A percentile compares a stretch with the other conserved stretches of the same genome.
Evolutionary conservation across 2,113 vertebrate species (phyloP).

Genomic region (Alouatta palliata): DNA sequence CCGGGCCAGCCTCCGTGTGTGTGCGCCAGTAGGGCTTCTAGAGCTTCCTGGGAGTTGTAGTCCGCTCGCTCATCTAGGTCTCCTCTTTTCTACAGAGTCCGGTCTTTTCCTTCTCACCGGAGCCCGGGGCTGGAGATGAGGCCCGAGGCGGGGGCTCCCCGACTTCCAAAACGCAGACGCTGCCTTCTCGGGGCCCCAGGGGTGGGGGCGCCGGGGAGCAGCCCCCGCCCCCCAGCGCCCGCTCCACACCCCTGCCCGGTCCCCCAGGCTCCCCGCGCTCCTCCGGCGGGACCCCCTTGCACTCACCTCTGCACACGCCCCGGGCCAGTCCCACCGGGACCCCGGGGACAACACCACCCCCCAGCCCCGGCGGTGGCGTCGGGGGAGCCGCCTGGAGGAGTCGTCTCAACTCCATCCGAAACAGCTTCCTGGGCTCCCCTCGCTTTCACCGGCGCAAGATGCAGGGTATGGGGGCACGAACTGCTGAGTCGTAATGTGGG

Average conservation of each 20-base stretch:
- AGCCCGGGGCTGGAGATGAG: conserved; percentile 84
- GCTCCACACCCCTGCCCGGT: conserved; percentile 90
- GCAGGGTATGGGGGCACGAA: conserved; percentile 85
- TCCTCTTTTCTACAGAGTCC: conserved; percentile 88
- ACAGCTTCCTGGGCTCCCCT: conserved; percentile 94
- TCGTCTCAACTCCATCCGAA: conserved; percentile 95
- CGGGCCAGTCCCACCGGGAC: conserved; percentile 88
- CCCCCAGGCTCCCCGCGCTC: conserved; percentile 87
- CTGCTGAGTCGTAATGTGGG: background rate
- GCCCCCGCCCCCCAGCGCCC: conserved; percentile 88
- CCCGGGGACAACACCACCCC: conserved; percentile 89
- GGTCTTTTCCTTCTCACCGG: conserved; percentile 93
- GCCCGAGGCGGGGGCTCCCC: conserved; percentile 82
- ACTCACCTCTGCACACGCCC: conserved; percentile 91
- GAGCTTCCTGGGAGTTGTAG: background rate
- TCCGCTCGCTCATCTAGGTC: background rate
- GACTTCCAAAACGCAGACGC: conserved; percentile 93
- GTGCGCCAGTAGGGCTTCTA: accelerated
- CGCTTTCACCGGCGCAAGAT: conserved; percentile 95
- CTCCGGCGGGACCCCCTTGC: conserved; percentile 85
- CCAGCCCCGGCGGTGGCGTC: conserved; percentile 91
- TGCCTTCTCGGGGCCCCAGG: conserved; percentile 89
- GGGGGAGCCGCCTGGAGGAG: conserved; percentile 94
- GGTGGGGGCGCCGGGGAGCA: conserved; percentile 86
- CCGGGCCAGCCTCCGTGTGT: background rate